Percentiles rank a stretch among this genome's conserved stretches.
These are phyloP conservation scores for Setophaga kirtlandii DNA, from an alignment of 2,113 vertebrate genomes.

Conservation along the genomic window DNA sequence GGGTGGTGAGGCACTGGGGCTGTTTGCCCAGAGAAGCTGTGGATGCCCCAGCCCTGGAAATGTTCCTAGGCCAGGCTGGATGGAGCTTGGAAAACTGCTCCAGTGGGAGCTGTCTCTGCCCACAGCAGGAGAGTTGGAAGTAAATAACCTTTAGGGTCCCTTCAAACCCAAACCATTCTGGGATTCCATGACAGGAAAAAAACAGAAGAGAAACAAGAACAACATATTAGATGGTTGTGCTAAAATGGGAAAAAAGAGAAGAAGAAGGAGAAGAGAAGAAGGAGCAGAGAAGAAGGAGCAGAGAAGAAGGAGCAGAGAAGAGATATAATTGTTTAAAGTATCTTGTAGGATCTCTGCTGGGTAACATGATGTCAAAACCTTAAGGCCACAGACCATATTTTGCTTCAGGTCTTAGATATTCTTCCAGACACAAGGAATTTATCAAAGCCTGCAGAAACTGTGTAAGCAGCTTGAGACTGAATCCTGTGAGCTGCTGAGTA, in stretches of 20 bases:
- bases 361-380: not conserved
- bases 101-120: not conserved
- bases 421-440: slow-evolving; percentile 10
- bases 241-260: not conserved
- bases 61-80: too few relatives aligned
- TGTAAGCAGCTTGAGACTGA: not conserved
- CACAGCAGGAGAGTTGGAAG: rapidly evolving
- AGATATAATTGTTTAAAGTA: not conserved
- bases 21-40: not conserved
- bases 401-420: not conserved
- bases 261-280: too few relatives aligned
- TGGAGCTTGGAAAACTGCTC: not conserved
- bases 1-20: not conserved
- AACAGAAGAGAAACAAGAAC: not conserved
- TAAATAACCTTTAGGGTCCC: too few relatives aligned
- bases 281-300: too few relatives aligned
- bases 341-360: not conserved
- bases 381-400: not conserved
- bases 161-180: not conserved
- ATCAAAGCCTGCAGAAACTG: not conserved
- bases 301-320: too few relatives aligned
- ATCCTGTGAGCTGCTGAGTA: not conserved
- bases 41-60: not conserved
- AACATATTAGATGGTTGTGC: not conserved
- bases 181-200: not conserved